Evolutionary conservation across 2,113 vertebrate species (phyloP), one percentile per base, ranked within the genome.

Genomic region (Grammomys dolichurus): DNA sequence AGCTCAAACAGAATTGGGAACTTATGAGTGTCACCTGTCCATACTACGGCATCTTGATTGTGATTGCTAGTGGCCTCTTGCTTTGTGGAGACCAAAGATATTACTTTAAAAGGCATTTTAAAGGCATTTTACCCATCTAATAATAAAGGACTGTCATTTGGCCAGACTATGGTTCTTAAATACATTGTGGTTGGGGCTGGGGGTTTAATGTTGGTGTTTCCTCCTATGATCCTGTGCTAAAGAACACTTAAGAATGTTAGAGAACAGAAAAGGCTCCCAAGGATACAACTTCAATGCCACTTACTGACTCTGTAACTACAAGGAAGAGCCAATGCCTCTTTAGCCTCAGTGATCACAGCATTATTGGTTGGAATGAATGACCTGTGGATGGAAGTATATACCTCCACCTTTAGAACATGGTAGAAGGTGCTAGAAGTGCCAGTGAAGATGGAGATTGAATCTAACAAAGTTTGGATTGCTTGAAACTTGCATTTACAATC

Each of bases 221-320:
- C n/a, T 51, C 1, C 7, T 48, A 16, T 10, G 0, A 6, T 0
- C 4, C 31, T 7, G 0, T n/a, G 2, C 1, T 26, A 22, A 63
- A 81, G 3, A 70, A 16, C 14, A 6, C 36, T 72, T 60, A 43
- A 40, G 56, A 82, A 36, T 43, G n/a, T 82, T 26, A 60, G 56
- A 43, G 7, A 24, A 16, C 36, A 82, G 22, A 40, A 26, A 82
- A 60, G 58, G 0, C 2, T 56, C 60, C 73, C 43, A 43, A 16
- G 48, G 31, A 11, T 16, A 22, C 0, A 33, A 2, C 33, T 51
- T 13, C 91, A 43, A 7, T 5, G 22, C 31, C 17, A 24, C 20
- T 73, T 12, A 28, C 31, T 17, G 24, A 43, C 43, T 82, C 58
- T 14, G 48, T 46, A 43, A n/a, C 54, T 5, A 28, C 13, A 10